Evolutionary conservation across 2,888 invertebrate species (phyloP).

Genomic region (Brachyptera putata): DNA sequence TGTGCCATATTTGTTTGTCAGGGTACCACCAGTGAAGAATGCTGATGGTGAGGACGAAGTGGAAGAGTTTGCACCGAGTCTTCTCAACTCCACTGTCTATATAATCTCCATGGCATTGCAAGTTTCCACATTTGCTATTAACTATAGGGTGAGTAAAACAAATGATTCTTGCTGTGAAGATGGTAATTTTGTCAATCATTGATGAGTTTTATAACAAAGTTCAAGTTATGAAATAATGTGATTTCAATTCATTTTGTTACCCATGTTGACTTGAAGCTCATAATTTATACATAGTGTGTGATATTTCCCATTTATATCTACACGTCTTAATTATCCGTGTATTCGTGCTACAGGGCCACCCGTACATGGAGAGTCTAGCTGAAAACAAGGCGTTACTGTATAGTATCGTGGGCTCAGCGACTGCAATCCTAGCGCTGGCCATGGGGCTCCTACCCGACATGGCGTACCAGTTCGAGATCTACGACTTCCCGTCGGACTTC

Average conservation of each 20-base stretch:
- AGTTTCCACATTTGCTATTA: conserved; percentile 97
- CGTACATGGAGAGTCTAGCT: conserved; percentile 94
- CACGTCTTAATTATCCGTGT: no score
- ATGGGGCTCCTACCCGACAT: conserved; percentile 82
- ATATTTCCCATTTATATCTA: no score
- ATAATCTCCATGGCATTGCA: conserved; percentile 97
- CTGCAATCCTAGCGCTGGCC: conserved; percentile 77
- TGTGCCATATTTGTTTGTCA: neutral
- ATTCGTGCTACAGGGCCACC: conserved; percentile 87
- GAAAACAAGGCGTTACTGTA: conserved; percentile 91
- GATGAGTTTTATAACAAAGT: no score
- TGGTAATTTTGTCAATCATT: no score
- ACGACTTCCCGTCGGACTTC: conserved; percentile 91
- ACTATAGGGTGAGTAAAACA: conserved; percentile 76
- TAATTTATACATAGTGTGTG: neutral
- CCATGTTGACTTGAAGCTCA: no score
- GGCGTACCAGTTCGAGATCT: conserved; percentile 88
- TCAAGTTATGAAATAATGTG: no score
- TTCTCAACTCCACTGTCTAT: conserved; percentile 97
- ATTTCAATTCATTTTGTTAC: no score
- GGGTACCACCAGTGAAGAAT: no score
- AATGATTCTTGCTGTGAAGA: no score
- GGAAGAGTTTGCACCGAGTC: conserved; percentile 82
- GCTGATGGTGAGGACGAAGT: no score
- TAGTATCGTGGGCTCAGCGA: conserved; percentile 79